These are phyloP conservation scores for Chaenodraco wilsoni DNA, from an alignment of 2,797 vertebrate genomes.

Conservation along the genomic window DNA sequence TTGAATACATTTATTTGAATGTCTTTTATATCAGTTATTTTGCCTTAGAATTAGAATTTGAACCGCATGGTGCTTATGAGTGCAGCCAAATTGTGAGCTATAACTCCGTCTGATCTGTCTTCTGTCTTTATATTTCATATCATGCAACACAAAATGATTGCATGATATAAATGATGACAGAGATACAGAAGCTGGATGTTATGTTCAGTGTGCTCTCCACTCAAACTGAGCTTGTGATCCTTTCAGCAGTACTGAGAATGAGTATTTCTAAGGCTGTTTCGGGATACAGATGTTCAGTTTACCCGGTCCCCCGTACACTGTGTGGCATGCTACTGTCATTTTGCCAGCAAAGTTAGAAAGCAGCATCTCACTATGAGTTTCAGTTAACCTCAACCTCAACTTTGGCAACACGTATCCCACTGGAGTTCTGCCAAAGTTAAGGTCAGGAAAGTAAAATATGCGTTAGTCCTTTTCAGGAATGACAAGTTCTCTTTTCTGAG, in stretches of 20 bases:
- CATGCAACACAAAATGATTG: conserved; percentile 16
- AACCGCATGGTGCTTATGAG: neutral
- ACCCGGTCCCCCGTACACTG: neutral
- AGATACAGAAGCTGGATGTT: conserved; percentile 12
- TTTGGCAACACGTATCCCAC: conserved; percentile 6
- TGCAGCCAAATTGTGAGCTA: neutral
- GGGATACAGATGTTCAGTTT: conserved; percentile 9
- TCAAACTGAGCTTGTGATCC: conserved; percentile 15
- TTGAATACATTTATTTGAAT: neutral
- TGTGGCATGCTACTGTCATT: neutral
- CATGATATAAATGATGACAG: neutral
- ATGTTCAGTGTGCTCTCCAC: conserved; percentile 21
- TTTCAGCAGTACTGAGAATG: conserved; percentile 8
- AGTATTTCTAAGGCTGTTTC: conserved; percentile 4
- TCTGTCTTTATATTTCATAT: conserved; percentile 4
- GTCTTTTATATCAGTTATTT: neutral
- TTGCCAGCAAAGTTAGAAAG: neutral
- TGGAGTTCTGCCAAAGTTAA: conserved; percentile 6
- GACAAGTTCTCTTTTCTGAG: conserved; percentile 25
- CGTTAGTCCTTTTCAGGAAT: conserved; percentile 22
- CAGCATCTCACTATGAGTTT: conserved; percentile 15
- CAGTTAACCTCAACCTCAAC: conserved; percentile 21
- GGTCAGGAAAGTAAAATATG: conserved; percentile 30
- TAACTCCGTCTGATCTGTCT: neutral
- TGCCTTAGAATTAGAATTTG: neutral